A percentile compares a stretch with the other conserved stretches of the same genome.
phyloP scores from a whole-genome alignment of 2,113 vertebrate species.

The Tragelaphus imberbis region DNA sequence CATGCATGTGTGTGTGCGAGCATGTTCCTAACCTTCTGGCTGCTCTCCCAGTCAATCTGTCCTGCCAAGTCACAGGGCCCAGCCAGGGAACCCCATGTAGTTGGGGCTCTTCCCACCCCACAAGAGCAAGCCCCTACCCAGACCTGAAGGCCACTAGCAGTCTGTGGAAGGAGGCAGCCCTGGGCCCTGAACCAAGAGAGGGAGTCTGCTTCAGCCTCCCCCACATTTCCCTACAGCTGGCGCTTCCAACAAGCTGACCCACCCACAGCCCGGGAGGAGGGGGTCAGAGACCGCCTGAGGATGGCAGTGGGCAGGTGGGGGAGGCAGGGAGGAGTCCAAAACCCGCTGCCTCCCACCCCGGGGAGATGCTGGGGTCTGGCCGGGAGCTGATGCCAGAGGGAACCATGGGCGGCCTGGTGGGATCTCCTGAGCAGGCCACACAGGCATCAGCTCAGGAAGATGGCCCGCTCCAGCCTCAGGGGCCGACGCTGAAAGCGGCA shows the following conservation, averaged over 20 bases:
- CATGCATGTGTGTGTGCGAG: fast-evolving
- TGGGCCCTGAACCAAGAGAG: not conserved
- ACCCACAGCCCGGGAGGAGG: not conserved
- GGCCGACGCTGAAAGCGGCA: not conserved
- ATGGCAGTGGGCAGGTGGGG: not conserved
- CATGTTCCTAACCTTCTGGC: not conserved
- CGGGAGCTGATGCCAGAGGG: not conserved
- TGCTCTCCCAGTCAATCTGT: no score
- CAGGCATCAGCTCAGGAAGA: not conserved
- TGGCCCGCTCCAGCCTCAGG: not conserved
- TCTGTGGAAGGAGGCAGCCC: not conserved
- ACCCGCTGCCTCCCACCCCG: fast-evolving
- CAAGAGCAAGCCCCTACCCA: not conserved
- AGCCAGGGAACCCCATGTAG: not conserved
- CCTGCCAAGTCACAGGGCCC: not conserved
- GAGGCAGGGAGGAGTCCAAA: not conserved
- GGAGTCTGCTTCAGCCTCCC: not conserved
- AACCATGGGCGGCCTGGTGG: not conserved
- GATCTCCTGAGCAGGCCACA: not conserved
- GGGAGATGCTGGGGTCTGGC: not conserved
- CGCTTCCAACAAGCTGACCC: not conserved
- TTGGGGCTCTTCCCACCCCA: not conserved
- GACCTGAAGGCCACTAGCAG: not conserved
- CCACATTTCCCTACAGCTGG: not conserved
- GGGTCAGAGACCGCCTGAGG: not conserved